phyloP scores from a whole-genome alignment of 2,113 vertebrate species.

The Malaclemys terrapin region DNA sequence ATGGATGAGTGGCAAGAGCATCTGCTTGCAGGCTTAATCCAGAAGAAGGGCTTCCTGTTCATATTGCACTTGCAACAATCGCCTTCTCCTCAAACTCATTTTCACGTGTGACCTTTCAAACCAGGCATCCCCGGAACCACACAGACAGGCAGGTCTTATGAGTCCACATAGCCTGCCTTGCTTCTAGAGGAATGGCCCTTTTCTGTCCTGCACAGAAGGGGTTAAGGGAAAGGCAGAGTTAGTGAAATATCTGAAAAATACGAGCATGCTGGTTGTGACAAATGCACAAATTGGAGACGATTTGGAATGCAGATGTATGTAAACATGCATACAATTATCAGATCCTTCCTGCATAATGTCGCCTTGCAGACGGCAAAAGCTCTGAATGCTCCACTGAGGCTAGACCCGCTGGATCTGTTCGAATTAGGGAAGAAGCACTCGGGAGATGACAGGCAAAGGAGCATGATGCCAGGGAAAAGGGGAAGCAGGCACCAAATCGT shows the following conservation, averaged over 20 bases:
- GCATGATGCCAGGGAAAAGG: neutral
- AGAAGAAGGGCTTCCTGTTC: neutral
- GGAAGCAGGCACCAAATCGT: neutral
- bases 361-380: neutral
- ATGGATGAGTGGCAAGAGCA: neutral
- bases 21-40: neutral
- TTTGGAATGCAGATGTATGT: slow-evolving; percentile 74
- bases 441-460: neutral
- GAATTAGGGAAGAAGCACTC: slow-evolving; percentile 2
- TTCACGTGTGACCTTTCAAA: neutral
- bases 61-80: neutral
- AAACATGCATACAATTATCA: slow-evolving; percentile 71
- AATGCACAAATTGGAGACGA: slow-evolving; percentile 63
- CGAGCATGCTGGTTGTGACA: slow-evolving; percentile 64
- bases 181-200: neutral
- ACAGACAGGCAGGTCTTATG: neutral
- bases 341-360: slow-evolving; percentile 50
- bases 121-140: slow-evolving; percentile 29
- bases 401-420: neutral
- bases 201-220: slow-evolving; percentile 3
- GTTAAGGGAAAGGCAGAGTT: slow-evolving; percentile 58
- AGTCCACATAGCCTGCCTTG: neutral
- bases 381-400: neutral
- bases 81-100: neutral
- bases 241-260: slow-evolving; percentile 42